Conservation (phyloP, 2,888 invertebrate species). For the Villa cingulata region DNA sequence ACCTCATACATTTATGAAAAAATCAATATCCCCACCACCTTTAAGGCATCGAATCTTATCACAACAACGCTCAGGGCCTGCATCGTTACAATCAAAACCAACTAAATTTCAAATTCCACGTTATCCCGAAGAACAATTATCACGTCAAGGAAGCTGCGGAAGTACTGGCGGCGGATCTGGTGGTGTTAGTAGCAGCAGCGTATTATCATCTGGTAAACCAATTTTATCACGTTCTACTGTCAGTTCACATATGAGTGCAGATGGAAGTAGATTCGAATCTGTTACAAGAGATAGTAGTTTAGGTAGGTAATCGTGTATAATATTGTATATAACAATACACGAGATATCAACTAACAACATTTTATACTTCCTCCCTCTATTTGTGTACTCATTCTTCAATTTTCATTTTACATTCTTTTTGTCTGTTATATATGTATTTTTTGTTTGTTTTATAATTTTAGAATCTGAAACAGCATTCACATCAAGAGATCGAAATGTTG, state of each 20-base stretch:
- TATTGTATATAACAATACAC: neutral
- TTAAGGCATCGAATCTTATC: slow-evolving; percentile 35
- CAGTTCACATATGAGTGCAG: slow-evolving; percentile 22
- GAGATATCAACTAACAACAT: no score
- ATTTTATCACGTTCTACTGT: slow-evolving; percentile 21
- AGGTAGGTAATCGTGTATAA: slow-evolving; percentile 31
- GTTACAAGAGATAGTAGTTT: slow-evolving; percentile 34
- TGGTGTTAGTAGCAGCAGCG: slow-evolving; percentile 27
- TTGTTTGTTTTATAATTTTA: slow-evolving; percentile 11
- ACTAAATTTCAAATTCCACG: slow-evolving; percentile 36
- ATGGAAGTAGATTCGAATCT: slow-evolving; percentile 14
- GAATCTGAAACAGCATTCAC: slow-evolving; percentile 36
- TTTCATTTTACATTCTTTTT: neutral
- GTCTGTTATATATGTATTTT: no score
- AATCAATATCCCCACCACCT: slow-evolving; percentile 38
- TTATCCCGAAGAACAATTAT: slow-evolving; percentile 31
- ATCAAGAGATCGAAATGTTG: slow-evolving; percentile 24
- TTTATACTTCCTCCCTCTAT: no score
- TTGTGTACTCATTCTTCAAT: no score
- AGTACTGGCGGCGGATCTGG: slow-evolving; percentile 15
- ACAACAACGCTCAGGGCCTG: slow-evolving; percentile 36
- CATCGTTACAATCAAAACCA: slow-evolving; percentile 31
- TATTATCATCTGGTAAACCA: slow-evolving; percentile 15
- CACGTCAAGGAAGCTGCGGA: slow-evolving; percentile 9
- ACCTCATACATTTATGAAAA: slow-evolving; percentile 36